Conservation (phyloP, 1,140 invertebrate species). For the Monochamus saltuarius region DNA sequence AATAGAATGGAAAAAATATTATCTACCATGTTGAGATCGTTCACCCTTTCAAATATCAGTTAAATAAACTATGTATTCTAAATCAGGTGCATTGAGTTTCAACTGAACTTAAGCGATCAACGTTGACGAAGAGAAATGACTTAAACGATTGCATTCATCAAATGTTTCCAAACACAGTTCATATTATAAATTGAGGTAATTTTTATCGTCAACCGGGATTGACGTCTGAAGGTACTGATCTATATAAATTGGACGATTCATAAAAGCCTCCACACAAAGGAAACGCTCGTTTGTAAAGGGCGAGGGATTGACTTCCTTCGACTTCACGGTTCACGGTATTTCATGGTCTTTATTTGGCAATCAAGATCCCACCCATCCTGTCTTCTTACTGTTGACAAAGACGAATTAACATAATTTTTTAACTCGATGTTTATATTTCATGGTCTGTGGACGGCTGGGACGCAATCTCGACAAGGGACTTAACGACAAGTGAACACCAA, state of each 20-base stretch:
- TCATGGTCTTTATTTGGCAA: conserved; percentile 20
- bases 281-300: conserved; percentile 3
- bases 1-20: too few relatives aligned
- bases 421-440: conserved; percentile 16
- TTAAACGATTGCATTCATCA: too few relatives aligned
- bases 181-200: too few relatives aligned
- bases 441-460: conserved; percentile 10
- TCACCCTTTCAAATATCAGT: too few relatives aligned
- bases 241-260: conserved; percentile 7
- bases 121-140: too few relatives aligned
- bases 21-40: too few relatives aligned
- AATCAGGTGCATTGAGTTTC: too few relatives aligned
- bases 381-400: conserved; percentile 10
- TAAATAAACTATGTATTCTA: too few relatives aligned
- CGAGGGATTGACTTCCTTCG: conserved; percentile 19
- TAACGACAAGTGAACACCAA: conserved; percentile 1
- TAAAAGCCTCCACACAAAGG: background rate
- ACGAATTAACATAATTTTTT: conserved; percentile 18
- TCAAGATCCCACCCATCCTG: conserved; percentile 20
- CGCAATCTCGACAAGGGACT: background rate
- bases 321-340: conserved; percentile 20
- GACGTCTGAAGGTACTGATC: conserved; percentile 3
- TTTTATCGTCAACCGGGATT: background rate
- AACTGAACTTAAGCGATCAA: too few relatives aligned
- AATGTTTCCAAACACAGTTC: too few relatives aligned